Base-by-base conservation (phyloP, 2,113 vertebrate species). In the Corvus moneduloides region DNA sequence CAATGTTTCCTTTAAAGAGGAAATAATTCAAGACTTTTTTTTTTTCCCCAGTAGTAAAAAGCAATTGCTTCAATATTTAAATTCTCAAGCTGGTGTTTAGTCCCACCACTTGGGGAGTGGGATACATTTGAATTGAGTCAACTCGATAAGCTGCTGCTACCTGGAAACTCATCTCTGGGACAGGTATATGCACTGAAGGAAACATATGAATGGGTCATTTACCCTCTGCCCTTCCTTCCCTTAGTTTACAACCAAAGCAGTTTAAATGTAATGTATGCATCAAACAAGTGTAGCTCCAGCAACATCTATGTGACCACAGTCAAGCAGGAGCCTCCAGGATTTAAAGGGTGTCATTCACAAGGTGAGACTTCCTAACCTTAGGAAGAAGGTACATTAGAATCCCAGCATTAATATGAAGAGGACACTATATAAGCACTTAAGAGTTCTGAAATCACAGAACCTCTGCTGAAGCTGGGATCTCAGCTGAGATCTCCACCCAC, bases 241-340 rank as follows among this genome's bases (percentile, higher is more conserved):
- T 39, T 16, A 27, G 27, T 44, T 78, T 64, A 37, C 44, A 87
- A 22, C 1, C 18, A 46, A 49, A 88, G 39, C 46, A 74, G 37
- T 52, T 69, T 17, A 51, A 68, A 44, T 32, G 17, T 8, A 33
- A 23, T 3, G 2, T 27, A 9, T 4, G 13, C 11, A 28, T 13
- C 59, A n/a, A 80, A 59, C 6, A 23, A 32, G 32, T 28, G 4
- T 28, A 71, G 81, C 23, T 49, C 44, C 32, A 28, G 14, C 41
- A 69, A 37, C 27, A 69, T 2, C 27, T 24, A 1, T 3, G 13
- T 15, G 37, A 69, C 28, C 4, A 2, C 0, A 16, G 22, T 3
- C 22, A 55, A 19, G 24, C 52, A 51, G 24, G 18, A 84, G n/a
- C 54, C 54, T 41, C 83, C 58, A 22, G 44, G 33, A 69, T 32